A percentile compares a stretch with the other conserved stretches of the same genome.
phyloP scores from a whole-genome alignment of 2,113 vertebrate species.

The Sylvilagus bachmani region DNA sequence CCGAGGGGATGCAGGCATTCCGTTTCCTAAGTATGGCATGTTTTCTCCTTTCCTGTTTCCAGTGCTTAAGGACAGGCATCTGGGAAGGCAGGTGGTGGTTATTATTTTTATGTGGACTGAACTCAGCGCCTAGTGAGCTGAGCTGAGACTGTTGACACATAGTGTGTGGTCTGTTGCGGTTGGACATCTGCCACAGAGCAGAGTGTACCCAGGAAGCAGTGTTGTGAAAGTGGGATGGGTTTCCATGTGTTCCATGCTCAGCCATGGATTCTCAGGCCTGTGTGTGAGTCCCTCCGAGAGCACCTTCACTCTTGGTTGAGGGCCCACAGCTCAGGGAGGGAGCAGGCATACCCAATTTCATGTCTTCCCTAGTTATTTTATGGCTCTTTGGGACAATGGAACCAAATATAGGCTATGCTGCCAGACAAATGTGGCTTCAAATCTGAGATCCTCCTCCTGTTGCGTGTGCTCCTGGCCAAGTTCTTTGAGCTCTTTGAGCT shows the following conservation, averaged over 20 bases:
- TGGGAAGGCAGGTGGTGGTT: neutral
- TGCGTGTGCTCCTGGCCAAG: neutral
- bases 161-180: neutral
- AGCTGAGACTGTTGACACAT: neutral
- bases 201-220: neutral
- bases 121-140: neutral
- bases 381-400: neutral
- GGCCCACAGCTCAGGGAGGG: neutral
- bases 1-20: neutral
- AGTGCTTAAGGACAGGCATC: neutral
- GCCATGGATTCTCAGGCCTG: neutral
- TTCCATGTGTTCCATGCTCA: slow-evolving; percentile 1
- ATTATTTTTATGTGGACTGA: neutral
- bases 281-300: neutral
- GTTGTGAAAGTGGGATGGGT: slow-evolving; percentile 7
- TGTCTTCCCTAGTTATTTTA: neutral
- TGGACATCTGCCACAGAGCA: neutral
- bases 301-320: neutral
- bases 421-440: neutral
- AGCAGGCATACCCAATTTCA: neutral
- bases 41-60: neutral
- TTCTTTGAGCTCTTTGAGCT: slow-evolving; percentile 14
- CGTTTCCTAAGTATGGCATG: neutral
- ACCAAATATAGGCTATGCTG: neutral
- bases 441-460: neutral